phyloP scores from a whole-genome alignment of 2,113 vertebrate genomes.

The Circaetus gallicus region DNA sequence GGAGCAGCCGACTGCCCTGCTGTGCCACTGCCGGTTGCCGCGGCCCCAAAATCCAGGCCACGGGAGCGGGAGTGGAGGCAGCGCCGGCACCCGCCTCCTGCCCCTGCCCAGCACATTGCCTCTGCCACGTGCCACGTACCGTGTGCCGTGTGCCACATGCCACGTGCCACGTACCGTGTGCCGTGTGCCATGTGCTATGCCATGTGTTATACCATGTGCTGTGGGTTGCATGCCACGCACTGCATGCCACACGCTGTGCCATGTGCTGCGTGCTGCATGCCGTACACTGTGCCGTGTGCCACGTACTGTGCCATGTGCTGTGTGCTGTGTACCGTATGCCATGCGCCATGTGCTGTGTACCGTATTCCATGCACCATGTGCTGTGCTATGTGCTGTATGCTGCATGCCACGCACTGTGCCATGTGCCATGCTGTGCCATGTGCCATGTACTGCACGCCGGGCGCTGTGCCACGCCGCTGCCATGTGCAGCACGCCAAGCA shows the following conservation, averaged over 20 bases:
- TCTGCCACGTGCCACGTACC: background rate
- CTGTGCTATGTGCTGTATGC: no score
- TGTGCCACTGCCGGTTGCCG: background rate
- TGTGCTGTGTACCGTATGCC: fast-evolving
- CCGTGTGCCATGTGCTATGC: no score
- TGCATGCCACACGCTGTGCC: background rate
- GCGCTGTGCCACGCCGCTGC: background rate
- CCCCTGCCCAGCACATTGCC: background rate
- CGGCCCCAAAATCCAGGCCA: background rate
- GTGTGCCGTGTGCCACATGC: background rate
- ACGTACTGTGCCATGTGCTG: fast-evolving
- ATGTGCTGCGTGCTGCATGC: background rate
- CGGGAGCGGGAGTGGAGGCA: background rate
- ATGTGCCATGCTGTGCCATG: fast-evolving
- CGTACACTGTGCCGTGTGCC: no score
- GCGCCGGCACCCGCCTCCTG: background rate
- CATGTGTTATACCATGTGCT: fast-evolving
- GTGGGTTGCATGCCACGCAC: background rate
- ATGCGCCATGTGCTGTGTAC: fast-evolving
- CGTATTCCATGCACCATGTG: fast-evolving
- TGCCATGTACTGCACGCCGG: fast-evolving
- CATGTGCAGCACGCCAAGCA: background rate
- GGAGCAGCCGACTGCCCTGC: background rate
- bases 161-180: no score
- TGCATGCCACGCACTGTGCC: background rate